Conservation (phyloP, 2,113 vertebrate genomes). For the Triplophysa dalaica region DNA sequence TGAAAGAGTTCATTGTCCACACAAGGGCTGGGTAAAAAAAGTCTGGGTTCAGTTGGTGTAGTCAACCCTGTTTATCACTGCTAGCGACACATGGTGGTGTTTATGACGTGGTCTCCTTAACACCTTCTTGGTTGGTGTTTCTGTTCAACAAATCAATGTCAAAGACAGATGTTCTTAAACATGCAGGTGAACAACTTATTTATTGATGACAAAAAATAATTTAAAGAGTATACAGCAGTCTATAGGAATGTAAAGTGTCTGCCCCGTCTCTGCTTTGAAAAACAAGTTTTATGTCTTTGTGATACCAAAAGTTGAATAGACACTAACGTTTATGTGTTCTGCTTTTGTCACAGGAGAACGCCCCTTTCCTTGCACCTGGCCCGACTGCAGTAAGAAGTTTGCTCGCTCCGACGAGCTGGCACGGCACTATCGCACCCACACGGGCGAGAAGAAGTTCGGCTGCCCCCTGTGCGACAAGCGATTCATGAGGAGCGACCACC, state of each 20-base stretch:
- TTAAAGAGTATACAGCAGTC: background rate
- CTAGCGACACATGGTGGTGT: conserved; percentile 12
- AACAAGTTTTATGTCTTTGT: conserved; percentile 12
- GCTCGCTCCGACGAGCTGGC: conserved; percentile 96
- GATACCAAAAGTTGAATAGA: conserved; percentile 40
- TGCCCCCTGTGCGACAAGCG: conserved; percentile 96
- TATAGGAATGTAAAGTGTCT: conserved; percentile 11
- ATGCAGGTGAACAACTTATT: background rate
- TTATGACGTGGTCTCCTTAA: conserved; percentile 48
- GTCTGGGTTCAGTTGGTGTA: conserved; percentile 48
- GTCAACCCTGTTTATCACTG: conserved; percentile 24
- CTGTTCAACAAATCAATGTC: background rate
- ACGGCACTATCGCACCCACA: conserved; percentile 97
- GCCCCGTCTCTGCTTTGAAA: conserved; percentile 10
- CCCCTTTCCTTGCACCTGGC: conserved; percentile 95
- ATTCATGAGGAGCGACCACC: conserved; percentile 98
- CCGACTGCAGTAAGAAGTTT: conserved; percentile 95
- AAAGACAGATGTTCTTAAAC: background rate
- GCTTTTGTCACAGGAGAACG: conserved; percentile 81
- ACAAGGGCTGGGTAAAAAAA: conserved; percentile 45
- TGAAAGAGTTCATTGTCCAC: conserved; percentile 50
- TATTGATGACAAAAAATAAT: background rate
- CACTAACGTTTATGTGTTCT: conserved; percentile 31
- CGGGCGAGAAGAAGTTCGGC: conserved; percentile 94
- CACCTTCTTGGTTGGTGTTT: conserved; percentile 35